A percentile compares a stretch with the other conserved stretches of the same genome.
These are phyloP conservation scores for Lamellibrachia columna DNA, from an alignment of 2,888 invertebrate species.

Conservation along the genomic window DNA sequence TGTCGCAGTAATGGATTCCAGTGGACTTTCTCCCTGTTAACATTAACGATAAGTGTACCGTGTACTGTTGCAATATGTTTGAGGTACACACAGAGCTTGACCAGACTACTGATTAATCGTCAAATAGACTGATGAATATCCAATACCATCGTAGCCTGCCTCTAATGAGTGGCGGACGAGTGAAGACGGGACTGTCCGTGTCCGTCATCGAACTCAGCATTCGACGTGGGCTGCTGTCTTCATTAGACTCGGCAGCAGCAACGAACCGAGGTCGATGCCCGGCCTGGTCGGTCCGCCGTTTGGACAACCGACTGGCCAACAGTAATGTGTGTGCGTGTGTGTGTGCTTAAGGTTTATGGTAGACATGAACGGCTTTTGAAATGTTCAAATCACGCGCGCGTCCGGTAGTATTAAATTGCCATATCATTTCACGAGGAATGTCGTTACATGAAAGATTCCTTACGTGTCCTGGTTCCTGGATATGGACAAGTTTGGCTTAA, in stretches of 20 bases:
- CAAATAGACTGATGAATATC: not conserved
- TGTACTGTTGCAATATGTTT: not conserved
- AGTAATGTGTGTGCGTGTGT: not conserved
- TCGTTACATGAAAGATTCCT: not conserved
- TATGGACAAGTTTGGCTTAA: not conserved
- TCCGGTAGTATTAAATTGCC: too few relatives aligned
- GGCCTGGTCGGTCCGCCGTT: not conserved
- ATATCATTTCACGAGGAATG: not conserved
- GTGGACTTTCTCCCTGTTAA: not conserved
- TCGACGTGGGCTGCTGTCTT: not conserved
- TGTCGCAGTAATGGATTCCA: too few relatives aligned
- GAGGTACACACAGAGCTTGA: not conserved
- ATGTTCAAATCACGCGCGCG: too few relatives aligned
- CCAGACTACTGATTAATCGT: not conserved
- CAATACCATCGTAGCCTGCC: not conserved
- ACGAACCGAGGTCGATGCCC: not conserved
- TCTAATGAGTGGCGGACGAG: not conserved
- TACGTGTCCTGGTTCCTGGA: not conserved
- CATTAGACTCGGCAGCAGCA: not conserved
- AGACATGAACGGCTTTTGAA: not conserved
- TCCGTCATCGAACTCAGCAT: not conserved
- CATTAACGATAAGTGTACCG: not conserved
- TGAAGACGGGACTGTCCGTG: not conserved
- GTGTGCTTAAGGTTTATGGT: not conserved
- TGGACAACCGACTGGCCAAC: not conserved